Evolutionary conservation across 92 coral and sea anemone species (phyloP), one percentile per base, ranked within the genome.

Genomic region (Siderastrea radians): DNA sequence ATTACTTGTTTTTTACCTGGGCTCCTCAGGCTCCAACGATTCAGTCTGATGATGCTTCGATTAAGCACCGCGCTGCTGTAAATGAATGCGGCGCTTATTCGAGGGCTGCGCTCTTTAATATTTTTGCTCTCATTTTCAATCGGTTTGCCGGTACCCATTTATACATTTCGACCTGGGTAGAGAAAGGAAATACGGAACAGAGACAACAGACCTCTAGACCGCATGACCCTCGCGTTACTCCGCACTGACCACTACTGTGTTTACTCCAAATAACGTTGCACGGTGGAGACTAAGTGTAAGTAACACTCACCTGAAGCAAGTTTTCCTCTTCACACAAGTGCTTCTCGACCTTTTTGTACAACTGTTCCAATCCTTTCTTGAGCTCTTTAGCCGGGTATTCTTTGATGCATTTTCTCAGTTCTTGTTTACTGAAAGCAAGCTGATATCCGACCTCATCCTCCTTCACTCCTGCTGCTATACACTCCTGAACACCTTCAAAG

Each of bases 371-470:
- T 26, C 98, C 99, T 89, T 94, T 97, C 83, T 96, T 97, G 12
- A 97, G 85, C 92, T 98, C 99, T 72, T 96, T 98, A 26, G 96
- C 96, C 1, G 99, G 99, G 79, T 96, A 96, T 68, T 98, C 99
- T 62, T 98, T 98, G 87, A 98, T 98, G 68, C 96, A 93, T 61
- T 98, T 98, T 68, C 99, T 95, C 86, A 98, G 86, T 78, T 98
- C 99, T 86, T 98, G 99, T 78, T 98, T 98, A 78, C 99, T 98
- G 77, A 95, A 98, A 1, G 98, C 98, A 68, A 98, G 82, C 77
- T 98, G 99, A 82, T 98, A 98, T n/a, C 99, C 98, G 47, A 98
- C 98, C 72, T 98, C 99, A 48, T 98, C 99, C 49, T 98, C 98
- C 83, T 95, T 98, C n/a, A 98, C 99, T n/a, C 99, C 99, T 1